A percentile compares a stretch with the other conserved stretches of the same genome.
These are phyloP conservation scores for Furcula furcula DNA, from an alignment of 2,888 invertebrate species.

Conservation along the genomic window DNA sequence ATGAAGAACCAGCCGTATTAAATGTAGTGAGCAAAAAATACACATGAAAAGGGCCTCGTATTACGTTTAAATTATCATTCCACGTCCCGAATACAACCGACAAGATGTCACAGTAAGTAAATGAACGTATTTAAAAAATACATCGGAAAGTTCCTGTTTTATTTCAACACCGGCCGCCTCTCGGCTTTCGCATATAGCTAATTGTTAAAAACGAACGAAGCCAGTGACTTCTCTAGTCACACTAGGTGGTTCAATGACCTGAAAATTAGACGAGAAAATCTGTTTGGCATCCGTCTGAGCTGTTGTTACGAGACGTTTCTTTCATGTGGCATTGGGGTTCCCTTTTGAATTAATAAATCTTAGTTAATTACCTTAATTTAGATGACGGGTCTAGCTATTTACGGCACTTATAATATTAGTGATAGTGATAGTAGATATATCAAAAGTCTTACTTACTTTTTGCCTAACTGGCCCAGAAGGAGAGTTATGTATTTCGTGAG, in stretches of 20 bases:
- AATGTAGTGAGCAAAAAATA: neutral
- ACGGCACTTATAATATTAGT: too few relatives aligned
- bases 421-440: too few relatives aligned
- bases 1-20: too few relatives aligned
- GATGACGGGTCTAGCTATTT: too few relatives aligned
- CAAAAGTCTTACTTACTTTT: too few relatives aligned
- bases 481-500: too few relatives aligned
- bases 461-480: too few relatives aligned
- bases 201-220: slow-evolving; percentile 34
- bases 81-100: neutral
- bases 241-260: slow-evolving; percentile 38
- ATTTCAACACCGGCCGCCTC: slow-evolving; percentile 21
- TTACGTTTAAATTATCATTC: neutral
- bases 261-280: slow-evolving; percentile 24
- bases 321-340: too few relatives aligned
- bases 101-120: neutral
- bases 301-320: too few relatives aligned
- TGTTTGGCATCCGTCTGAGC: too few relatives aligned
- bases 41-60: neutral
- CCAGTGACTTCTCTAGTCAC: slow-evolving; percentile 40
- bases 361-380: too few relatives aligned
- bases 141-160: slow-evolving; percentile 12
- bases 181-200: slow-evolving; percentile 26
- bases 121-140: neutral
- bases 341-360: too few relatives aligned